These are phyloP conservation scores for Gastracanthus pulcherrimus DNA, from an alignment of 2,888 invertebrate species.

Conservation along the genomic window DNA sequence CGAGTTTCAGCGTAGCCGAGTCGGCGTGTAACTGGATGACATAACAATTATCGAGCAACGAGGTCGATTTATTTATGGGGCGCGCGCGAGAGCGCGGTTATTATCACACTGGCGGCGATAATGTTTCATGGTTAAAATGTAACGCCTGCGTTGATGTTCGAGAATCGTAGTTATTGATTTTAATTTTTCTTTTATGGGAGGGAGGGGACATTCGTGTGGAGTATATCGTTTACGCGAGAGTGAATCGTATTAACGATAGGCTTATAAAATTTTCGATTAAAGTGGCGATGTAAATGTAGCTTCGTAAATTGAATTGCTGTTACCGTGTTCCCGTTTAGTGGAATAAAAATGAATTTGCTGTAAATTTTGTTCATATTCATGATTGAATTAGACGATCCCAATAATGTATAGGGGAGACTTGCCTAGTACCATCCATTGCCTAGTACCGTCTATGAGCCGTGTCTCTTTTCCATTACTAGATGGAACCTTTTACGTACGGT, in stretches of 20 bases:
- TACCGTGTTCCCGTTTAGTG: too few species aligned
- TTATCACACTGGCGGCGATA: slow-evolving; percentile 18
- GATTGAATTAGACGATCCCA: too few species aligned
- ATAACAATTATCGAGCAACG: slow-evolving; percentile 54
- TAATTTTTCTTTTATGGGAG: neutral
- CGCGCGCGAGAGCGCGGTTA: neutral
- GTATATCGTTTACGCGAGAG: too few species aligned
- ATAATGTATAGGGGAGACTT: too few species aligned
- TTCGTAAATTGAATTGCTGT: too few species aligned
- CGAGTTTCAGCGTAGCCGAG: slow-evolving; percentile 37
- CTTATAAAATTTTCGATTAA: neutral
- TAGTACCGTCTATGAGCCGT: too few species aligned
- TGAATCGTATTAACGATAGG: neutral
- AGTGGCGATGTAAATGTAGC: neutral
- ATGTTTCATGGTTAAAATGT: slow-evolving; percentile 5
- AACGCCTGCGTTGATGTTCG: neutral
- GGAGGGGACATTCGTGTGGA: too few species aligned
- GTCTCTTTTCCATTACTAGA: too few species aligned
- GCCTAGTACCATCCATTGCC: too few species aligned
- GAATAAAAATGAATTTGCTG: too few species aligned
- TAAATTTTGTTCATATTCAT: too few species aligned
- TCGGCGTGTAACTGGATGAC: slow-evolving; percentile 32
- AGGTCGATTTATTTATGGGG: slow-evolving; percentile 43
- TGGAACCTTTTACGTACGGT: too few species aligned
- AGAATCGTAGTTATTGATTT: slow-evolving; percentile 26